A percentile compares a stretch with the other conserved stretches of the same genome.
These are phyloP conservation scores for Syngnathus acus DNA, from an alignment of 2,797 vertebrate genomes.

Conservation along the genomic window DNA sequence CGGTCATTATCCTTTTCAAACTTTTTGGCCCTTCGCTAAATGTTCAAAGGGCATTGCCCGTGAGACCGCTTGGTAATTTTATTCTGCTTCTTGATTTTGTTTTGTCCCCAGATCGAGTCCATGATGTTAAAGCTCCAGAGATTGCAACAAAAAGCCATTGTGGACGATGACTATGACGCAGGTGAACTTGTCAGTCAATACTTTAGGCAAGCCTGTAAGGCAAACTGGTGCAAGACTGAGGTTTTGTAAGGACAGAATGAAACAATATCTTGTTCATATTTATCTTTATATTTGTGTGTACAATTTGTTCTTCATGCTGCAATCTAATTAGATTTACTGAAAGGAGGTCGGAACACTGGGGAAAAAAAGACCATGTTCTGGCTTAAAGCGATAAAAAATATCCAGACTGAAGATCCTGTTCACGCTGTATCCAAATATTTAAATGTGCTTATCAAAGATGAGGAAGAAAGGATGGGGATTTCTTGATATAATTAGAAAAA, in stretches of 20 bases:
- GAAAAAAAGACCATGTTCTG: neutral
- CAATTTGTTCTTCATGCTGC: neutral
- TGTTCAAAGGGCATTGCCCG: constrained; percentile 20
- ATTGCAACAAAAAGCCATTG: constrained; percentile 81
- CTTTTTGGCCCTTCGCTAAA: neutral
- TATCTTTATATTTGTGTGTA: neutral
- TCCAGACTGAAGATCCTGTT: neutral
- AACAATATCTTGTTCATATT: neutral
- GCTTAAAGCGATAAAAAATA: neutral
- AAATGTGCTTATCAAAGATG: neutral
- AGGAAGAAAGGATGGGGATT: constrained; percentile 4
- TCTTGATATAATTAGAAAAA: constrained; percentile 16
- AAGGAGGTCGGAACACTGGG: neutral
- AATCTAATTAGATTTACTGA: neutral
- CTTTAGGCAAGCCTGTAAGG: neutral
- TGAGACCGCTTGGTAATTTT: constrained; percentile 26
- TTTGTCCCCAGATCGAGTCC: constrained; percentile 71
- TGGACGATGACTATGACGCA: constrained; percentile 81
- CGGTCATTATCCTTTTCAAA: constrained; percentile 10
- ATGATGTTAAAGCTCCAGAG: constrained; percentile 78
- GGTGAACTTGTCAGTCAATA: constrained; percentile 63
- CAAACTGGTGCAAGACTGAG: too few relatives aligned
- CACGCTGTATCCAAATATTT: neutral
- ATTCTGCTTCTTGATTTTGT: constrained; percentile 5
- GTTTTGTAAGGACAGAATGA: neutral